Evolutionary conservation across 2,797 vertebrate species (phyloP).

Genomic region (Clarias platycephalus): DNA sequence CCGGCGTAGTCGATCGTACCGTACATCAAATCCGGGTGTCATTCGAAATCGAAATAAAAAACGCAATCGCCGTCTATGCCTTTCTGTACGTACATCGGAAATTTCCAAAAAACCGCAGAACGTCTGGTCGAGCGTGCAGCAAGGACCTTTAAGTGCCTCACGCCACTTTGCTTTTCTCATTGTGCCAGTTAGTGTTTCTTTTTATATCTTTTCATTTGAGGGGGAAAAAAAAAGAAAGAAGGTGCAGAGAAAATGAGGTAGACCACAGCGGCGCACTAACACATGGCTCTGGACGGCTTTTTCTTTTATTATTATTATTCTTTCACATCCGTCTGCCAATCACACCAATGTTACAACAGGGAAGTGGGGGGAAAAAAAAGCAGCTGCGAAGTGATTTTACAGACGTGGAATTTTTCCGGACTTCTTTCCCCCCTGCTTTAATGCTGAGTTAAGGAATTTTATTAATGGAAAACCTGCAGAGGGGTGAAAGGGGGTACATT

Average conservation of each 20-base stretch:
- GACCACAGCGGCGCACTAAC: conserved; percentile 7
- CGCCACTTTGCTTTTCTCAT: conserved; percentile 14
- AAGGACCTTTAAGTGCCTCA: conserved; percentile 18
- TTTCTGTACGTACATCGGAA: conserved; percentile 4
- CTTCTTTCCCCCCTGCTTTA: conserved; percentile 35
- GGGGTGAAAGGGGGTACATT: conserved; percentile 27
- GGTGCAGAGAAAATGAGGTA: conserved; percentile 10
- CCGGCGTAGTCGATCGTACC: background rate
- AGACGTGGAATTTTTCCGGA: conserved; percentile 46
- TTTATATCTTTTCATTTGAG: conserved; percentile 30
- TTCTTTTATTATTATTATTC: background rate
- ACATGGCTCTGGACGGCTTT: background rate
- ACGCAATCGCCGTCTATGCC: background rate
- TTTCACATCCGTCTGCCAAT: conserved; percentile 36
- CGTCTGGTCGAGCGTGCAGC: background rate
- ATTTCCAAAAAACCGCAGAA: conserved; percentile 6
- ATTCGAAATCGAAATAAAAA: background rate
- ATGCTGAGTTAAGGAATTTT: conserved; percentile 49
- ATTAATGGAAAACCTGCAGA: conserved; percentile 54
- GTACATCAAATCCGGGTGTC: background rate
- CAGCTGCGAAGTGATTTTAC: conserved; percentile 42
- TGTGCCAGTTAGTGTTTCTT: conserved; percentile 19
- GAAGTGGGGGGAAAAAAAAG: background rate
- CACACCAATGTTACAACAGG: conserved; percentile 29
- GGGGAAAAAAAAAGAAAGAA: background rate